phyloP scores from a whole-genome alignment of 2,113 vertebrate genomes.

The Dasypus novemcinctus region DNA sequence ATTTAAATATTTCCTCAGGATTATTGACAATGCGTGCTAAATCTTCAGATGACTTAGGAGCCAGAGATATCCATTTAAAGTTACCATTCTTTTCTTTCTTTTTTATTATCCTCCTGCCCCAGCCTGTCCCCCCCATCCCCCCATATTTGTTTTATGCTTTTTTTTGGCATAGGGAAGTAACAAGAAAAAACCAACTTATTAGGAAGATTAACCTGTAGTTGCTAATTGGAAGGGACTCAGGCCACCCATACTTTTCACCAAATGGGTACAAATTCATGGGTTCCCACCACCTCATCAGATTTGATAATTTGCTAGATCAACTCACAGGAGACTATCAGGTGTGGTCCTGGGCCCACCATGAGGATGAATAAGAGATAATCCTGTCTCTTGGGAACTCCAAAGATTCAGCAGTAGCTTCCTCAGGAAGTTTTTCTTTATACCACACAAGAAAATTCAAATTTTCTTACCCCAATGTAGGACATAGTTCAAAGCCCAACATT shows the following conservation, averaged over 20 bases:
- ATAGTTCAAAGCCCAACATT: neutral
- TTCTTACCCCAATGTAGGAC: neutral
- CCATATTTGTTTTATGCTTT: neutral
- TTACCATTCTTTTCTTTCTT: neutral
- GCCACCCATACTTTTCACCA: too few species aligned
- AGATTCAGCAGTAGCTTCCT: too few species aligned
- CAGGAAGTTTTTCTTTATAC: neutral
- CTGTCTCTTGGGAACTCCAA: too few species aligned
- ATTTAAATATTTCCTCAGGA: constrained; percentile 20
- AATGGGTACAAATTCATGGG: too few species aligned
- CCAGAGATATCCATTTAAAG: neutral
- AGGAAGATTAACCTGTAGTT: neutral
- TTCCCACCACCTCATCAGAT: too few species aligned
- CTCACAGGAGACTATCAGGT: too few species aligned
- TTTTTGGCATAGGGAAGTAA: neutral
- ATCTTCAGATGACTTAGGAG: neutral
- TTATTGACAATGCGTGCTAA: neutral
- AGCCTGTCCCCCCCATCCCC: too few species aligned
- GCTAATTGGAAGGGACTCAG: neutral
- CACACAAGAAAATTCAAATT: neutral
- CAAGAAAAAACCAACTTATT: neutral
- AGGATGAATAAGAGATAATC: too few species aligned
- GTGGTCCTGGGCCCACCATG: too few species aligned
- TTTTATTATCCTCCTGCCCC: neutral
- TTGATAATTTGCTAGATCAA: too few species aligned